These are phyloP conservation scores for Melanocharis versteri DNA, from an alignment of 2,113 vertebrate genomes.

Conservation along the genomic window DNA sequence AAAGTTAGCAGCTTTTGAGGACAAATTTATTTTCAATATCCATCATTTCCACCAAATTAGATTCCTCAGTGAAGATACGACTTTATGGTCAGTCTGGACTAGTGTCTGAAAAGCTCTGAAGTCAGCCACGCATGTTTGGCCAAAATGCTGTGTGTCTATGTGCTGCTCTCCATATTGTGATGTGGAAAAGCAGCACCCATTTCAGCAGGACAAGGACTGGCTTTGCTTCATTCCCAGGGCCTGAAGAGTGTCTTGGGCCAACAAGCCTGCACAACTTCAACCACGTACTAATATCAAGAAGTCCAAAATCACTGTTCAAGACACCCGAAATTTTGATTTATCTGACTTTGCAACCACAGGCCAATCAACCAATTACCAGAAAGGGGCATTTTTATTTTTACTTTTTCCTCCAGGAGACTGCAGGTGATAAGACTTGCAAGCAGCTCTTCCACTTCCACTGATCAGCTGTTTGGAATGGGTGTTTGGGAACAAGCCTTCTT, in stretches of 20 bases:
- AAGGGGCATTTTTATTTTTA: not conserved
- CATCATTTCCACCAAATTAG: not conserved
- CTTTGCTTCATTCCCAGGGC: not conserved
- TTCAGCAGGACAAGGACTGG: not conserved
- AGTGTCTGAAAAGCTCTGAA: not conserved
- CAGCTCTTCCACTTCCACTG: not conserved
- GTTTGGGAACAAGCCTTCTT: not conserved
- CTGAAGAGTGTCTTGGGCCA: not conserved
- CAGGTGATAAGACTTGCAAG: not conserved
- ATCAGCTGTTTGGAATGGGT: not conserved
- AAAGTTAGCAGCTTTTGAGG: not conserved
- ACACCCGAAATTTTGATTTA: not conserved
- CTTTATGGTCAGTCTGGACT: not conserved
- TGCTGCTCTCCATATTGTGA: not conserved
- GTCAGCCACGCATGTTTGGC: rapidly evolving
- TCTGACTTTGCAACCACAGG: not conserved
- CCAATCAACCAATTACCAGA: rapidly evolving
- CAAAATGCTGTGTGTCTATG: too few species aligned
- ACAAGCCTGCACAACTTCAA: not conserved
- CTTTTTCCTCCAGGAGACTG: not conserved
- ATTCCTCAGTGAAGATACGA: not conserved
- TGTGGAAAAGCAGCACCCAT: not conserved
- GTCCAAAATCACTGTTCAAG: not conserved
- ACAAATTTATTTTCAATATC: not conserved
- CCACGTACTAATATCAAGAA: not conserved